phyloP scores from a whole-genome alignment of 2,797 vertebrate genomes.

The Coccyzus lansbergi region DNA sequence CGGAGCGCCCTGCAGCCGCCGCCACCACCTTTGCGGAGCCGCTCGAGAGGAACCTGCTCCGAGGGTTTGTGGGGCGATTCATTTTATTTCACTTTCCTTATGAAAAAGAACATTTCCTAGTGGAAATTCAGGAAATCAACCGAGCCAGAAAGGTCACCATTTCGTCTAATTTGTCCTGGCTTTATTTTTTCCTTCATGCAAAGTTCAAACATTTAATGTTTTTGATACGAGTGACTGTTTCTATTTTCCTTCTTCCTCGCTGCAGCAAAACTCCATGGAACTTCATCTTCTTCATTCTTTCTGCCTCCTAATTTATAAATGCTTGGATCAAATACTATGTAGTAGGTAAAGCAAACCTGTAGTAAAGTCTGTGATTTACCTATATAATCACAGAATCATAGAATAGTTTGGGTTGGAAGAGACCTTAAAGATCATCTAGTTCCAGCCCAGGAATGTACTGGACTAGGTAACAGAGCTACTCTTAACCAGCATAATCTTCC shows the following conservation, averaged over 20 bases:
- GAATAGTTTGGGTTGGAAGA: no score
- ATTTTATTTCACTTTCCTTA: neutral
- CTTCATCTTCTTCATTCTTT: neutral
- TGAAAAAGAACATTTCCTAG: neutral
- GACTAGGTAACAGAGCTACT: neutral
- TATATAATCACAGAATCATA: neutral
- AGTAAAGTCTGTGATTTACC: neutral
- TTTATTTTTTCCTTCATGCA: neutral
- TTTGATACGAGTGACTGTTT: neutral
- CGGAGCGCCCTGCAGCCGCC: neutral
- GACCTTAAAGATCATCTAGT: no score
- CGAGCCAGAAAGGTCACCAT: neutral
- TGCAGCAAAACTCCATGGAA: neutral
- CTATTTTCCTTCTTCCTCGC: neutral
- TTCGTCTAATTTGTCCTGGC: neutral
- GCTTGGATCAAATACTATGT: neutral
- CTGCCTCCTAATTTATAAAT: neutral
- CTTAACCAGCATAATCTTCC: neutral
- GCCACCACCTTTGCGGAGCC: no score
- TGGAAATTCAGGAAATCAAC: neutral
- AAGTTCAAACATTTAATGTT: neutral
- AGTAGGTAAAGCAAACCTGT: neutral
- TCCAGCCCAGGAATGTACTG: neutral
- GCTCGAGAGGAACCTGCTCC: neutral
- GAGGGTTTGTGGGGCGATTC: rapidly evolving